Base-by-base conservation (phyloP, 1,140 invertebrate species). In the Neodiprion virginianus region DNA sequence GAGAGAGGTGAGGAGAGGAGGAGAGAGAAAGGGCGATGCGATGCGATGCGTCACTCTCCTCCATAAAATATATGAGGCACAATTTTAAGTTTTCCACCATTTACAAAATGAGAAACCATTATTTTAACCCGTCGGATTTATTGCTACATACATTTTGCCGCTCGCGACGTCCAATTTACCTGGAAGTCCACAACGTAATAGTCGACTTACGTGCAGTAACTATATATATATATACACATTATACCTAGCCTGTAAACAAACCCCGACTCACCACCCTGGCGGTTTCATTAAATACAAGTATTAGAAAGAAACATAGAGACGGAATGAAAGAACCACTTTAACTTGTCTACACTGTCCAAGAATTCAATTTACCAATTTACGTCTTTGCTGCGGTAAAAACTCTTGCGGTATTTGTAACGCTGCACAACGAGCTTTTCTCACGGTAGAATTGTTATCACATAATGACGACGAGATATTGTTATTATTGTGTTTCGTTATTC, bases 81-180 rank as follows among this genome's bases (percentile, higher is more conserved):
- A 75, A 74, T 75, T 79, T 79, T 75, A 79, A 79, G 72, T 75
- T 77, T 69, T 77, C 75, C 72, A 74, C 78, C 75, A 79, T 79
- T 79, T 79, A 75, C 75, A 69, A 77, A 79, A 79, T 79, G 76
- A 79, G 75, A 75, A 71, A 66, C 40, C 78, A 75, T 79, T 79
- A 79, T 77, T 79, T 79, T 74, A 74, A 69, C 66, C 74, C 68
- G 72, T 74, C 68, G 67, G 75, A 79, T 79, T 79, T 79, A 79
- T 79, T 75, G 78, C 75, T 77, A 79, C 75, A 76, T 71, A 77
- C 76, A 79, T 61, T 61, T 61, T 17, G 72, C 74, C 70, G 74
- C 71, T 72, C 69, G 74, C 76, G 69, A 72, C 77, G 71, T 70
- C 74, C 76, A 75, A 79, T 79, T 79, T 79, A 79, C 75, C 72